Conservation (phyloP, 2,797 vertebrate genomes). For the Parambassis ranga region DNA sequence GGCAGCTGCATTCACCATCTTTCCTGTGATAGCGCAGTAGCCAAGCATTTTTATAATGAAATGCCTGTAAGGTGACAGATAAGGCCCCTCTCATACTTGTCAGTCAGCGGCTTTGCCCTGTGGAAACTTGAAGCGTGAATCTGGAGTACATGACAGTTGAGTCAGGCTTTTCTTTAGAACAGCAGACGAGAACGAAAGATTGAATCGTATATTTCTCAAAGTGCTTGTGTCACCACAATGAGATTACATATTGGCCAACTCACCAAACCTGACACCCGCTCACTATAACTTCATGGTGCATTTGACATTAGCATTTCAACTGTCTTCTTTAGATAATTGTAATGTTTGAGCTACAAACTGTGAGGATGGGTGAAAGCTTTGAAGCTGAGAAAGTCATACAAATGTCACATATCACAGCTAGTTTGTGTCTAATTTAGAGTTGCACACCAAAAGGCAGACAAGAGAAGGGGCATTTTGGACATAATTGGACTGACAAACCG, state of each 20-base stretch:
- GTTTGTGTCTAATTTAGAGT: conserved; percentile 21
- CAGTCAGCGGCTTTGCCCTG: conserved; percentile 52
- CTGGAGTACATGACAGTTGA: conserved; percentile 58
- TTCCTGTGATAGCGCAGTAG: conserved; percentile 39
- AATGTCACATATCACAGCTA: conserved; percentile 2
- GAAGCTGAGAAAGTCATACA: background rate
- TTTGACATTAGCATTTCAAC: conserved; percentile 7
- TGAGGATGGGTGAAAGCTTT: background rate
- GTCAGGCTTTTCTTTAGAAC: conserved; percentile 52
- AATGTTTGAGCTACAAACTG: too few species aligned
- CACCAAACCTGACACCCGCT: conserved; percentile 38
- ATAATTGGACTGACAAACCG: conserved; percentile 45
- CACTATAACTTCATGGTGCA: conserved; percentile 14
- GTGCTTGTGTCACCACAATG: conserved; percentile 41
- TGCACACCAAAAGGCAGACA: conserved; percentile 4
- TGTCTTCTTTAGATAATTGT: background rate
- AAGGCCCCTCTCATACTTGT: conserved; percentile 56
- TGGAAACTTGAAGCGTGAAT: conserved; percentile 53
- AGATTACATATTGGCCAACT: conserved; percentile 47
- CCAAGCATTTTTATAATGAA: conserved; percentile 62
- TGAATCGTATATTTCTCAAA: conserved; percentile 46
- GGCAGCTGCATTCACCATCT: conserved; percentile 39
- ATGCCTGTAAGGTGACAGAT: conserved; percentile 67
- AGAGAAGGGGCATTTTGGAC: conserved; percentile 25
- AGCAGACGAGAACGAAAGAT: conserved; percentile 41